phyloP scores from a whole-genome alignment of 1,140 invertebrate genomes.

The Drosophila ercepeae region DNA sequence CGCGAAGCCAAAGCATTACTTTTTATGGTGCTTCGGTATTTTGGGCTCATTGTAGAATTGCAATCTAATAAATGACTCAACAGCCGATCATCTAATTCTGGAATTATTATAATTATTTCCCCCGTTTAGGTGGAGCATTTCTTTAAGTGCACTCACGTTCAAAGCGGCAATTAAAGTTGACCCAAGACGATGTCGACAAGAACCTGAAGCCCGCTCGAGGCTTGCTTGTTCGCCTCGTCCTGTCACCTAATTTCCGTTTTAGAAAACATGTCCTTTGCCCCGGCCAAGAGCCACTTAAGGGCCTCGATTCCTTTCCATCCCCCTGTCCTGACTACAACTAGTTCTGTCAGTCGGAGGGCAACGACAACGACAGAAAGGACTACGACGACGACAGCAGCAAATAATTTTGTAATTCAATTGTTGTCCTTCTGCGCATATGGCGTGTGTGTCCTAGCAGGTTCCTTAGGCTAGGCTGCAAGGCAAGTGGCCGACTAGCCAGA shows the following conservation, averaged over 20 bases:
- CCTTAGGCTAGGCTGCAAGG: slow-evolving; percentile 42
- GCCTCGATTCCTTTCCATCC: slow-evolving; percentile 8
- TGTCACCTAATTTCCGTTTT: slow-evolving; percentile 82
- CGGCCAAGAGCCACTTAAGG: slow-evolving; percentile 56
- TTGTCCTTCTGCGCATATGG: slow-evolving; percentile 62
- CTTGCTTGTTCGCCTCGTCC: slow-evolving; percentile 54
- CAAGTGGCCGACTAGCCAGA: slow-evolving; percentile 51
- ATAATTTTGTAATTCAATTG: slow-evolving; percentile 80
- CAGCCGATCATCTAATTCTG: not conserved
- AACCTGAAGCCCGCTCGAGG: slow-evolving; percentile 44
- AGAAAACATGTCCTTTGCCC: slow-evolving; percentile 66
- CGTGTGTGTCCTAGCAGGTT: slow-evolving; percentile 48
- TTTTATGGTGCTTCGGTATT: slow-evolving; percentile 28
- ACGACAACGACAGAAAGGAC: slow-evolving; percentile 9
- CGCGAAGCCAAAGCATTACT: slow-evolving; percentile 51
- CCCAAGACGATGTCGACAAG: slow-evolving; percentile 64
- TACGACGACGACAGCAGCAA: slow-evolving; percentile 42
- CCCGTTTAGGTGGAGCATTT: not conserved
- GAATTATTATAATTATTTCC: not conserved
- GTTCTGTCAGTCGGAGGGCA: slow-evolving; percentile 53
- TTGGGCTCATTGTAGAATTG: not conserved
- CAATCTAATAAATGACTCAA: slow-evolving; percentile 59
- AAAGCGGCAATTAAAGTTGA: slow-evolving; percentile 72
- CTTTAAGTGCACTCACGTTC: slow-evolving; percentile 13
- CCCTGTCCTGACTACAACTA: slow-evolving; percentile 54